Conservation (phyloP, 2,113 vertebrate species). For the Chiloscyllium plagiosum region DNA sequence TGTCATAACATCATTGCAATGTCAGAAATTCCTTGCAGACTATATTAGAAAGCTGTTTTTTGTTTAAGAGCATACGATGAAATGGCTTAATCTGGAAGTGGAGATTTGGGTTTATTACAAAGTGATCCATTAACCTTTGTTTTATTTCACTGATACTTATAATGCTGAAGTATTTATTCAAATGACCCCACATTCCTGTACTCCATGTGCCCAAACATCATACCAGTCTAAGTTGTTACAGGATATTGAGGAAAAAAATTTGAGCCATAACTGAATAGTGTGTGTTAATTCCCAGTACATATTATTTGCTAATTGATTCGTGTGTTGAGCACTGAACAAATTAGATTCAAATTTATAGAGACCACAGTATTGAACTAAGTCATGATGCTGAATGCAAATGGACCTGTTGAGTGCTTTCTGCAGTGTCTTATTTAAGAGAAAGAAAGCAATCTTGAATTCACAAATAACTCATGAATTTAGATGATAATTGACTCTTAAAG, state of each 20-base stretch:
- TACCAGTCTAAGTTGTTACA: neutral
- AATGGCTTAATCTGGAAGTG: neutral
- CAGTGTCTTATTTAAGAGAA: neutral
- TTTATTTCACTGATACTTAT: neutral
- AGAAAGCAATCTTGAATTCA: neutral
- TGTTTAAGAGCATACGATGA: neutral
- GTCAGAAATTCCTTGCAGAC: neutral
- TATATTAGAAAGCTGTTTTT: neutral
- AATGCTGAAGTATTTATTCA: neutral
- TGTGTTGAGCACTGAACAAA: neutral
- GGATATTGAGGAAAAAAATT: neutral
- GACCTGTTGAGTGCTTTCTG: neutral
- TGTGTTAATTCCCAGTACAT: neutral
- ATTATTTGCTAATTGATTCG: neutral
- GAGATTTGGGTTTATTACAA: neutral
- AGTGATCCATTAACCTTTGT: neutral
- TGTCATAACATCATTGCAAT: conserved; percentile 18
- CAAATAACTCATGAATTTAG: neutral
- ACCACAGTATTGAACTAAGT: neutral
- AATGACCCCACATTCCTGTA: neutral
- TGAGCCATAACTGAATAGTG: neutral
- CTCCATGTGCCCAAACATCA: neutral
- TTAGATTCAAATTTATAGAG: neutral
- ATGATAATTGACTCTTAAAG: neutral
- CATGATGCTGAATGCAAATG: neutral